Percentiles rank a stretch among this genome's conserved stretches.
These are phyloP conservation scores for Chironomus riparius DNA, from an alignment of 2,888 invertebrate genomes.

Conservation along the genomic window DNA sequence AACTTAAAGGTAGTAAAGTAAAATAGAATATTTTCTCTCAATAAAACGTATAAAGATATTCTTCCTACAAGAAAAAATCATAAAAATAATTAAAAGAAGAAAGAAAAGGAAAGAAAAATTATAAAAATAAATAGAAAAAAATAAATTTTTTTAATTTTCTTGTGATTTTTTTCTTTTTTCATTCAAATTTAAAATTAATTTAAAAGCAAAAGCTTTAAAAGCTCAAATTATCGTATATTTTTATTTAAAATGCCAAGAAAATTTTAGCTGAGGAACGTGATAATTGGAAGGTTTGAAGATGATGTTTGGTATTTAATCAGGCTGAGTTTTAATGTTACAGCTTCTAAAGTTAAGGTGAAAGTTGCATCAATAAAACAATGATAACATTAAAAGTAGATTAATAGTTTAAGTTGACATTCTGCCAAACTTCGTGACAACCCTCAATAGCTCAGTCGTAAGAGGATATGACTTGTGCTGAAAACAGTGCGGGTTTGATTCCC, in stretches of 20 bases:
- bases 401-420: no score
- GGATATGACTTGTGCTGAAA: no score
- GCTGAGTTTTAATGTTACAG: no score
- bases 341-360: no score
- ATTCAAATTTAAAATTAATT: background rate
- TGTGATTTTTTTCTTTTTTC: background rate
- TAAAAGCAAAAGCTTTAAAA: slow-evolving; percentile 5
- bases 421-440: no score
- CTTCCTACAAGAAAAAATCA: slow-evolving; percentile 33
- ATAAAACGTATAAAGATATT: slow-evolving; percentile 42
- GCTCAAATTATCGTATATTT: background rate
- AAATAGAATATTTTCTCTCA: slow-evolving; percentile 32
- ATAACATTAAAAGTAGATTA: no score
- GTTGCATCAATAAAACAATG: no score
- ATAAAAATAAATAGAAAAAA: slow-evolving; percentile 10
- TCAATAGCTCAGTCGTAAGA: no score
- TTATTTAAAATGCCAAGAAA: background rate
- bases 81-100: background rate
- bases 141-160: background rate
- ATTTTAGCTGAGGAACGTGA: background rate
- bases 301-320: no score
- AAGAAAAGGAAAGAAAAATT: background rate
- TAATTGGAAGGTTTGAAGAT: no score
- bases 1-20: background rate
- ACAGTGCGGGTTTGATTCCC: no score